Evolutionary conservation across 2,888 invertebrate genomes (phyloP), one percentile per base, ranked within the genome.

Genomic region (Lampropteryx suffumata): DNA sequence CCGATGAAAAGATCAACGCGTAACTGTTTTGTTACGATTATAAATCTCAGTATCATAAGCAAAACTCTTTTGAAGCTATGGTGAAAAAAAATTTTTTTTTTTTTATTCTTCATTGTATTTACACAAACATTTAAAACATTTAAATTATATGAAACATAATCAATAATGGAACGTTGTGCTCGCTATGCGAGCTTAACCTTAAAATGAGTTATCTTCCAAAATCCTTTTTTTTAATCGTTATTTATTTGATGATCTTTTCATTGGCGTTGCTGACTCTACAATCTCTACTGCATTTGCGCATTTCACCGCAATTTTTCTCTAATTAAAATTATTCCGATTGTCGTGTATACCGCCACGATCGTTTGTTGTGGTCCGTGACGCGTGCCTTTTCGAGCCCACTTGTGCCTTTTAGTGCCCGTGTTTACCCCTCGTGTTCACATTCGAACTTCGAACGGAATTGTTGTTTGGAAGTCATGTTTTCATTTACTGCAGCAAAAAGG

Each of bases 291-390:
- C 34, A 40, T 41, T 75, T 84, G 84, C 71, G 72, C 83, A 83
- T 80, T 86, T 86, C 61, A 70, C 79, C 77, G 83, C 79, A 83
- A 81, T 89, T 89, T 90, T 90, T 89, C 86, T 89, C 89, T 89
- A 90, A 90, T 90, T 90, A 89, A 90, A 90, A 87, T 87, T 83
- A 89, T 88, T 73, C 76, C 82, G 82, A 90, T 89, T 90, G 90
- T 90, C 84, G 84, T 85, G 66, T 69, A 62, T 64, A 65, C 69
- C 59, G 67, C 73, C 76, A 75, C 79, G 73, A 78, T 75, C 85
- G 86, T 88, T 88, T 89, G 88, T 86, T 85, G 85, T 80, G 85
- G 82, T 71, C 76, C 68, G 69, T 71, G 88, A 84, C 88, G 86
- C 88, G 88, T 88, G 88, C 79, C 82, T 69, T 80, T 76, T 82